Percentiles rank a stretch among this genome's conserved stretches.
phyloP scores from a whole-genome alignment of 2,888 invertebrate genomes.

The Andricus quercusramuli region DNA sequence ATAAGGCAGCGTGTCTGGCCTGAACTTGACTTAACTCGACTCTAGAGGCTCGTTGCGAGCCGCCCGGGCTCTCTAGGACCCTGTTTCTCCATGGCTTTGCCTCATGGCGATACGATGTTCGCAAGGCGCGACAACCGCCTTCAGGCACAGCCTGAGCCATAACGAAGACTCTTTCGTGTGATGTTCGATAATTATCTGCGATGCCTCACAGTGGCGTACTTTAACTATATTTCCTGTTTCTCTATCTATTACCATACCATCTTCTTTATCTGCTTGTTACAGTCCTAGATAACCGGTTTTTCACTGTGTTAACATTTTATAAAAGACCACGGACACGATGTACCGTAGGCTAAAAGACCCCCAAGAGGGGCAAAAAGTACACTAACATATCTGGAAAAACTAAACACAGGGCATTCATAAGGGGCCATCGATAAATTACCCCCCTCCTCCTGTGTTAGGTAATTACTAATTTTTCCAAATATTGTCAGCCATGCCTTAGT shows the following conservation, averaged over 20 bases:
- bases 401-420: too few relatives aligned
- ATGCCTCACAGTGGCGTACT: slow-evolving; percentile 32
- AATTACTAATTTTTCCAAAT: too few relatives aligned
- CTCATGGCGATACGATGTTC: slow-evolving; percentile 21
- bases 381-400: too few relatives aligned
- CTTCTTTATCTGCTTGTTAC: neutral
- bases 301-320: too few relatives aligned
- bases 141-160: neutral
- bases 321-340: too few relatives aligned
- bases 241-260: slow-evolving; percentile 1
- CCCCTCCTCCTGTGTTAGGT: too few relatives aligned
- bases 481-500: too few relatives aligned
- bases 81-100: neutral
- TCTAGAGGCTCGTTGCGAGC: slow-evolving; percentile 13
- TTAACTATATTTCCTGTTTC: slow-evolving; percentile 19
- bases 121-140: slow-evolving; percentile 24
- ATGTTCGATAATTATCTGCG: slow-evolving; percentile 40
- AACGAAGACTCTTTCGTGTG: slow-evolving; percentile 39
- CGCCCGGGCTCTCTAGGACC: slow-evolving; percentile 11
- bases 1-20: slow-evolving; percentile 28
- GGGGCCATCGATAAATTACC: too few relatives aligned
- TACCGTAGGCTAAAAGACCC: too few relatives aligned
- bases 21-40: neutral
- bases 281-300: neutral
- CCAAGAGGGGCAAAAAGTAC: too few relatives aligned